Evolutionary conservation across 1,140 invertebrate species (phyloP).

Genomic region (Drosophila sp.): DNA sequence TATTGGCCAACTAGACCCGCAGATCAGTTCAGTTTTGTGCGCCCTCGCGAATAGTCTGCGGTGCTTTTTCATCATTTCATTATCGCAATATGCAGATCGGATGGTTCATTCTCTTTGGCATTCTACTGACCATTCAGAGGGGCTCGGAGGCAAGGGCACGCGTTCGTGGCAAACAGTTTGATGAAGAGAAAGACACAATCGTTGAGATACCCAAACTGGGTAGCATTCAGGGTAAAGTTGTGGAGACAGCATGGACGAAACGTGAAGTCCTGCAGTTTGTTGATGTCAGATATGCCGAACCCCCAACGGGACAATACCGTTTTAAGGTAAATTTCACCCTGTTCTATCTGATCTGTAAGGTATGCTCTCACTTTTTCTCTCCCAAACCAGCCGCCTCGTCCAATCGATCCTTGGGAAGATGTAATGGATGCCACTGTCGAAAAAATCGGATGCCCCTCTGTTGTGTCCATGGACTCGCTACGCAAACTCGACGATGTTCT

Average conservation of each 20-base stretch:
- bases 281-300: slow-evolving; percentile 76
- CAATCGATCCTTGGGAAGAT: slow-evolving; percentile 84
- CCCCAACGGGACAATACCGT: slow-evolving; percentile 72
- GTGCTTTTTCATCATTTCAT: background rate
- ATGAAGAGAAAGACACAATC: slow-evolving; percentile 75
- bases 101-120: background rate
- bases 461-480: slow-evolving; percentile 71
- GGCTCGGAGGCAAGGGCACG: slow-evolving; percentile 31
- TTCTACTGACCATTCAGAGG: slow-evolving; percentile 6
- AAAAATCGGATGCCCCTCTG: slow-evolving; percentile 84
- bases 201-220: slow-evolving; percentile 73
- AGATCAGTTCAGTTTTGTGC: slow-evolving; percentile 64
- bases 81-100: slow-evolving; percentile 38
- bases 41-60: slow-evolving; percentile 44
- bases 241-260: slow-evolving; percentile 74
- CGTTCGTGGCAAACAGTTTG: slow-evolving; percentile 46
- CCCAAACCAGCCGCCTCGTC: slow-evolving; percentile 84
- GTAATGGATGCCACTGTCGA: slow-evolving; percentile 84
- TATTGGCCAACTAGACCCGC: slow-evolving; percentile 20
- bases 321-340: slow-evolving; percentile 65
- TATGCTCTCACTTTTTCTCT: background rate
- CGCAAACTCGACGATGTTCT: slow-evolving; percentile 68
- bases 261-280: slow-evolving; percentile 78
- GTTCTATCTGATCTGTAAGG: background rate
- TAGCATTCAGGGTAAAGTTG: slow-evolving; percentile 67